Evolutionary conservation across 2,888 invertebrate genomes (phyloP), one percentile per base, ranked within the genome.

Genomic region (Andrena dorsata): DNA sequence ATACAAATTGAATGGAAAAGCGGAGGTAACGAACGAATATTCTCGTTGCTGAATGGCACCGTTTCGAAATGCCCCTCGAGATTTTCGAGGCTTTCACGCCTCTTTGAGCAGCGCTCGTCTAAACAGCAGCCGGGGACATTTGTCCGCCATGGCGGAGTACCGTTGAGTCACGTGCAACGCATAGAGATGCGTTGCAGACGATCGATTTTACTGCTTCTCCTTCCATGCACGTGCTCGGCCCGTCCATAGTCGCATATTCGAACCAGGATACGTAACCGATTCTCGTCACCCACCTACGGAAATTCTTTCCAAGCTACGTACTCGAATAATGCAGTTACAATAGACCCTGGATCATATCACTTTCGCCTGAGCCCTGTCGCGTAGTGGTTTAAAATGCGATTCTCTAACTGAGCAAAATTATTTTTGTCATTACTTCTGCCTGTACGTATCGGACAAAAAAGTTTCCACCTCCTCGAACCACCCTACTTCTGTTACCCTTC

Each of bases 151-250:
- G 70, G 82, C 66, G 71, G 76, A 80, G 82, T 81, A 84, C 80
- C 86, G 88, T 75, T 82, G 76, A 85, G 88, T 90, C 90, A 90
- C 90, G 89, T 88, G 89, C 86, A 78, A 86, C 84, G 85, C 80
- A 87, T 79, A 80, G 71, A 83, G 82, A 89, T 88, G 89, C 88
- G 87, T 86, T 84, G 84, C 81, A 76, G 81, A 80, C 87, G 85
- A 89, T 89, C 90, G 89, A 89, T 89, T 88, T 88, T 90, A 89
- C 81, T 61, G 81, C 65, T 76, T 76, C 76, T 78, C 70, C 73
- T 74, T 80, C 73, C 63, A 87, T 74, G 76, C 86, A 88, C 88
- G 80, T 86, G 87, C 79, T 84, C 72, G 26, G 32, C 41, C 63
- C 73, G 49, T 71, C 76, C 77, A 73, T 65, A 71, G 77, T 72